phyloP scores from a whole-genome alignment of 2,888 invertebrate genomes.

The Paralinhomoeus sp. region DNA sequence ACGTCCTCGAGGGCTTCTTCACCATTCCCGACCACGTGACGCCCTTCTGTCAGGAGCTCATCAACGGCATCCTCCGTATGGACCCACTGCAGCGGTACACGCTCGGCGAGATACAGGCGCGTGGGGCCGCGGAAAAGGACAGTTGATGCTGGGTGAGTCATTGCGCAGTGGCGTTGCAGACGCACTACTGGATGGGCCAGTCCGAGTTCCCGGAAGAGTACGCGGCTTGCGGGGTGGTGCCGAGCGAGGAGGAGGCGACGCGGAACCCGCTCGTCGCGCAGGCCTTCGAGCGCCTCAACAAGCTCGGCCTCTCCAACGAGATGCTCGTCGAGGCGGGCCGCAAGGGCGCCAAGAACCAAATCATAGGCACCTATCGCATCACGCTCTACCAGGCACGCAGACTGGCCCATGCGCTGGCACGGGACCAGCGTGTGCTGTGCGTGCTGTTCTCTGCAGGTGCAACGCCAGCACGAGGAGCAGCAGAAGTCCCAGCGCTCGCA shows the following conservation, averaged over 20 bases:
- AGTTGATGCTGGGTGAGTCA: neutral
- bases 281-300: neutral
- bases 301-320: constrained; percentile 35
- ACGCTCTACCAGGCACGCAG: constrained; percentile 7
- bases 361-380: constrained; percentile 45
- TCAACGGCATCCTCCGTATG: constrained; percentile 23
- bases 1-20: constrained; percentile 43
- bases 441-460: too few species aligned
- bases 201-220: neutral
- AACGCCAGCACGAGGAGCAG: too few species aligned
- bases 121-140: neutral
- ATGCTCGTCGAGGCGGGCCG: constrained; percentile 35
- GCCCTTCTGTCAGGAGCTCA: constrained; percentile 33
- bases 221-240: neutral
- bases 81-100: constrained; percentile 1
- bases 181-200: constrained; percentile 3
- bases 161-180: neutral
- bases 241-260: constrained; percentile 1
- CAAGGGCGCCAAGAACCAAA: constrained; percentile 38
- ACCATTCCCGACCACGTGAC: constrained; percentile 35
- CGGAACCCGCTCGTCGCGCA: neutral
- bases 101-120: neutral
- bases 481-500: too few species aligned
- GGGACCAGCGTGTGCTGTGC: too few species aligned
- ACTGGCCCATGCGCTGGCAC: too few species aligned